Evolutionary conservation across 2,113 vertebrate genomes (phyloP).

Genomic region (Engraulis encrasicolus): DNA sequence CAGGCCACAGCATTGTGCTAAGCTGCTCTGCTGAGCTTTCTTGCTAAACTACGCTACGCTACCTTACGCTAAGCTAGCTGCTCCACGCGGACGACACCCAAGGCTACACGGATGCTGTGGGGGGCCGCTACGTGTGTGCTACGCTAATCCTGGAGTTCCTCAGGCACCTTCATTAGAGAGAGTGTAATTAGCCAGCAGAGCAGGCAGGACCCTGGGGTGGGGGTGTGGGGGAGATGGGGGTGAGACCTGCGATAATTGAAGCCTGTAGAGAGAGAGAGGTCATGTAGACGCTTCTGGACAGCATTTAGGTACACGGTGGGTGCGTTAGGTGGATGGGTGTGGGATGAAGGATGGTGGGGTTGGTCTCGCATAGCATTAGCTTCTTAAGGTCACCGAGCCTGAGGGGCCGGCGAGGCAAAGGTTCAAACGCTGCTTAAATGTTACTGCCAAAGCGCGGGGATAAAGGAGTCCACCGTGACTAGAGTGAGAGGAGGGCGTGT

Average conservation of each 20-base stretch:
- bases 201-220: constrained; percentile 67
- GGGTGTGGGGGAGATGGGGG: no score
- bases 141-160: constrained; percentile 72
- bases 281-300: constrained; percentile 52
- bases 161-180: constrained; percentile 72
- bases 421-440: constrained; percentile 71
- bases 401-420: constrained; percentile 56
- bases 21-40: constrained; percentile 23
- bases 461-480: constrained; percentile 21
- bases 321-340: no score
- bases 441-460: constrained; percentile 50
- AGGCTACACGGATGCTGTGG: constrained; percentile 35
- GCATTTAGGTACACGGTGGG: constrained; percentile 62
- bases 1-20: neutral
- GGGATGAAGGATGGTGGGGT: no score
- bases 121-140: constrained; percentile 47
- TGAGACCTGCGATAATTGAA: constrained; percentile 74
- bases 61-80: constrained; percentile 66
- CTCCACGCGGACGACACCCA: constrained; percentile 67
- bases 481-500: neutral
- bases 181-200: constrained; percentile 77
- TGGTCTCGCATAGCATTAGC: constrained; percentile 67
- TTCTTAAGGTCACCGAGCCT: constrained; percentile 72
- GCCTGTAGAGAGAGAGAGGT: constrained; percentile 64
- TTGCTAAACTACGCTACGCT: constrained; percentile 35